A percentile compares a stretch with the other conserved stretches of the same genome.
phyloP scores from a whole-genome alignment of 2,113 vertebrate genomes.

The Sylvicapra grimmia region DNA sequence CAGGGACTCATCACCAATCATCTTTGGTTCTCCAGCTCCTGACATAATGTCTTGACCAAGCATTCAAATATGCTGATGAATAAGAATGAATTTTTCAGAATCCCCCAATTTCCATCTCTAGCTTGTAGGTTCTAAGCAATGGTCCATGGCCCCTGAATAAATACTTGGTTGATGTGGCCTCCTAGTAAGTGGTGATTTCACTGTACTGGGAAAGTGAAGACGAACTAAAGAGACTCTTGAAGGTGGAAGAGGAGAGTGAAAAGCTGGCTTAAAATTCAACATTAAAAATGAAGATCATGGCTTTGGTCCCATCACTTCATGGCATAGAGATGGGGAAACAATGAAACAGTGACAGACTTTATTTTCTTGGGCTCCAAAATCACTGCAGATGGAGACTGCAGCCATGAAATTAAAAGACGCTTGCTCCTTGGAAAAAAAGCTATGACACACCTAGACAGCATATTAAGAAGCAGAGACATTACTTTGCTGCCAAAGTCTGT shows the following conservation, averaged over 20 bases:
- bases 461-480: not conserved
- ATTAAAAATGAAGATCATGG: not conserved
- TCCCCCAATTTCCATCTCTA: not conserved
- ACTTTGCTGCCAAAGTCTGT: not conserved
- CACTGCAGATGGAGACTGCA: not conserved
- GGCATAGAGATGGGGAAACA: not conserved
- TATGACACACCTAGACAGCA: not conserved
- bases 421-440: not conserved
- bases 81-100: not conserved
- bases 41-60: not conserved
- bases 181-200: not conserved
- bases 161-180: not conserved
- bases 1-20: not conserved
- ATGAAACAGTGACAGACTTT: not conserved
- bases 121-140: not conserved
- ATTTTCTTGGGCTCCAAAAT: not conserved
- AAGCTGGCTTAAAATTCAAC: not conserved
- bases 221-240: not conserved
- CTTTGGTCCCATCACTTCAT: not conserved
- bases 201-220: not conserved
- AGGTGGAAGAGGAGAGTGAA: not conserved
- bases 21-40: not conserved
- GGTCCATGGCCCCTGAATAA: not conserved
- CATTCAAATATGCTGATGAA: not conserved
- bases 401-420: not conserved